These are phyloP conservation scores for Pandemis heparana DNA, from an alignment of 2,888 invertebrate genomes.

Conservation along the genomic window DNA sequence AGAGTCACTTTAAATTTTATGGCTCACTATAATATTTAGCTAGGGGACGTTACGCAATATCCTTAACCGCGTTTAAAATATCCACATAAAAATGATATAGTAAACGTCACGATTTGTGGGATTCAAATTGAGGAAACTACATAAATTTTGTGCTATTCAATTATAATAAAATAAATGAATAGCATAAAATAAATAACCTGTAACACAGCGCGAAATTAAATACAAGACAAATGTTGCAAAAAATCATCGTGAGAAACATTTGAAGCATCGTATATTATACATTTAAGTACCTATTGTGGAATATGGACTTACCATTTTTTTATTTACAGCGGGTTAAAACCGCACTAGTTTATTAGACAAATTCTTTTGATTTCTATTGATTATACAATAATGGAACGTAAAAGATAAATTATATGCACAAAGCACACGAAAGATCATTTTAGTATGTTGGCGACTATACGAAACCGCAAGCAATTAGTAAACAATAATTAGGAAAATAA, in stretches of 20 bases:
- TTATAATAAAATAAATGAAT: not conserved
- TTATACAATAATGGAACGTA: not conserved
- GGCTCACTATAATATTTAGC: not conserved
- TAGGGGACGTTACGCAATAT: conserved; percentile 9
- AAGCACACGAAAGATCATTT: not conserved
- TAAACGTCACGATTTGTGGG: conserved; percentile 10
- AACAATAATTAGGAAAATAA: conserved; percentile 51
- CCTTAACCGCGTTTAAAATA: conserved; percentile 7
- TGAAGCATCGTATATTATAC: not conserved
- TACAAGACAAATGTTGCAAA: conserved; percentile 12
- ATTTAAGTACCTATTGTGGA: not conserved
- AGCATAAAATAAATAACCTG: not conserved
- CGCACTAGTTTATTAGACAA: too few species aligned
- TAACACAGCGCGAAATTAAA: not conserved
- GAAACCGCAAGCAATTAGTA: conserved; percentile 36
- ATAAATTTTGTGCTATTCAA: conserved; percentile 10
- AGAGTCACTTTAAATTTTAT: not conserved
- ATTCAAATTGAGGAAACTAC: conserved; percentile 15
- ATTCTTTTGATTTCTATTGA: too few species aligned
- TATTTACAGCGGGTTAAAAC: too few species aligned
- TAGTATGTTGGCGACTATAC: not conserved
- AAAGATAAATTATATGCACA: not conserved
- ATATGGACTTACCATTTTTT: too few species aligned
- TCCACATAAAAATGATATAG: conserved; percentile 20
- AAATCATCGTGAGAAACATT: conserved; percentile 29